phyloP scores from a whole-genome alignment of 1,140 invertebrate genomes.

The Drosophila burlai region DNA sequence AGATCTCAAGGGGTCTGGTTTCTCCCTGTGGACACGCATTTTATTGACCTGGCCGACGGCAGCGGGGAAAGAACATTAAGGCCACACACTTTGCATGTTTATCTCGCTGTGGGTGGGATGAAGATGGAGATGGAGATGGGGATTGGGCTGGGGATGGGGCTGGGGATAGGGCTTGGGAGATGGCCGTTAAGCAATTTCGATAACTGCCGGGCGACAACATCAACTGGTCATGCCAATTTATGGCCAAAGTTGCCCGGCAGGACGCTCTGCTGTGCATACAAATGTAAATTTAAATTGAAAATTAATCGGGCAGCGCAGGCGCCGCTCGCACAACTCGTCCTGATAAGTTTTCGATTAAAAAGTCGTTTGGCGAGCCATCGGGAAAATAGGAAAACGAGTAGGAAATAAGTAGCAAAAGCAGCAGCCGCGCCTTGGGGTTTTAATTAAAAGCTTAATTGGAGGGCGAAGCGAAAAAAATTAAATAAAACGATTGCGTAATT shows the following conservation, averaged over 20 bases:
- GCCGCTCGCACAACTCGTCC: slow-evolving; percentile 22
- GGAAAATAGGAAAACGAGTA: background rate
- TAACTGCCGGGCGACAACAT: slow-evolving; percentile 58
- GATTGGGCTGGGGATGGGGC: background rate
- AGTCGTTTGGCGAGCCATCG: slow-evolving; percentile 16
- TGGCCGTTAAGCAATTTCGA: slow-evolving; percentile 67
- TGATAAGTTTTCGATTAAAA: slow-evolving; percentile 71
- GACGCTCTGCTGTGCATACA: slow-evolving; percentile 57
- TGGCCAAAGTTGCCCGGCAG: slow-evolving; percentile 29
- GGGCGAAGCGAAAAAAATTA: slow-evolving; percentile 54
- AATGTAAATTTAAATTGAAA: slow-evolving; percentile 76
- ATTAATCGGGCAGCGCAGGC: slow-evolving; percentile 61
- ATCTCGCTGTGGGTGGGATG: slow-evolving; percentile 43
- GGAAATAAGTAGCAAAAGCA: background rate
- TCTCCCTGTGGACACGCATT: slow-evolving; percentile 35
- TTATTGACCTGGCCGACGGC: slow-evolving; percentile 39
- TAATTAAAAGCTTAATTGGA: slow-evolving; percentile 76
- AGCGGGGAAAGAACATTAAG: slow-evolving; percentile 33
- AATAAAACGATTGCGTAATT: slow-evolving; percentile 73
- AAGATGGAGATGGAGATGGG: background rate
- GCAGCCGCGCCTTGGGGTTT: slow-evolving; percentile 19
- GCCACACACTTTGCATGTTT: slow-evolving; percentile 68
- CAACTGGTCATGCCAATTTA: slow-evolving; percentile 66
- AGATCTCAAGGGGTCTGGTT: background rate
- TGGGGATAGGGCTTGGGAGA: background rate